Evolutionary conservation across 1,140 invertebrate species (phyloP).

Genomic region (Aphaenogaster ashmeadi): DNA sequence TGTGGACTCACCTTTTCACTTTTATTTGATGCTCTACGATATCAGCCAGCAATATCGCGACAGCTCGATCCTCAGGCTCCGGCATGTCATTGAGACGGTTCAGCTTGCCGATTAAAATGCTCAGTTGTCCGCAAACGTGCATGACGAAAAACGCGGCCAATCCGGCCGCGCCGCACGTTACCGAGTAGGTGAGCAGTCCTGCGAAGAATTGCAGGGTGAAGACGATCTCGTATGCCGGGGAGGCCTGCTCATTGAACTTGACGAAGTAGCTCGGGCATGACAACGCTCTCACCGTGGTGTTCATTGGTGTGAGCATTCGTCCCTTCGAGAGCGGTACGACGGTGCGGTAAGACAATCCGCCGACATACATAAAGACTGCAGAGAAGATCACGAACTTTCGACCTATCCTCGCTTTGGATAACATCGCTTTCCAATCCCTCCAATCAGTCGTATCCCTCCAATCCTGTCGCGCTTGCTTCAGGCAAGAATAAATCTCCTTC

Average conservation of each 20-base stretch:
- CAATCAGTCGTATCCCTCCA: conserved; percentile 41
- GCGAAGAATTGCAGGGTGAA: conserved; percentile 65
- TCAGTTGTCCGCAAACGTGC: conserved; percentile 69
- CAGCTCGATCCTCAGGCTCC: not conserved
- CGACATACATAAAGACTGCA: conserved; percentile 66
- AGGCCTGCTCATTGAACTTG: conserved; percentile 54
- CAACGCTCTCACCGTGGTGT: conserved; percentile 65
- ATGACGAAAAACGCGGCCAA: conserved; percentile 64
- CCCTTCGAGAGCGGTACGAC: conserved; percentile 69
- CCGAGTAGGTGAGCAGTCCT: conserved; percentile 60
- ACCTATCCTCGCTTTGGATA: conserved; percentile 60
- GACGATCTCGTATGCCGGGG: conserved; percentile 71
- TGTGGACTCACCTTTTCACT: conserved; percentile 47
- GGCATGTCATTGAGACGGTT: not conserved
- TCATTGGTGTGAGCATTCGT: conserved; percentile 54
- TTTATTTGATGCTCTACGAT: conserved; percentile 65
- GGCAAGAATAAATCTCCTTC: conserved; percentile 24
- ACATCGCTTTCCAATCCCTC: conserved; percentile 46
- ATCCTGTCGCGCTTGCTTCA: conserved; percentile 55
- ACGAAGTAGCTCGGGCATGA: conserved; percentile 61
- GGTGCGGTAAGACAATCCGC: conserved; percentile 66
- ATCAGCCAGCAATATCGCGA: conserved; percentile 15
- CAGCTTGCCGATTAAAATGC: conserved; percentile 59
- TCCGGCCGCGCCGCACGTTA: conserved; percentile 58
- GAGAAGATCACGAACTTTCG: conserved; percentile 60